phyloP scores from a whole-genome alignment of 2,797 vertebrate genomes.

The Sciurus carolinensis region DNA sequence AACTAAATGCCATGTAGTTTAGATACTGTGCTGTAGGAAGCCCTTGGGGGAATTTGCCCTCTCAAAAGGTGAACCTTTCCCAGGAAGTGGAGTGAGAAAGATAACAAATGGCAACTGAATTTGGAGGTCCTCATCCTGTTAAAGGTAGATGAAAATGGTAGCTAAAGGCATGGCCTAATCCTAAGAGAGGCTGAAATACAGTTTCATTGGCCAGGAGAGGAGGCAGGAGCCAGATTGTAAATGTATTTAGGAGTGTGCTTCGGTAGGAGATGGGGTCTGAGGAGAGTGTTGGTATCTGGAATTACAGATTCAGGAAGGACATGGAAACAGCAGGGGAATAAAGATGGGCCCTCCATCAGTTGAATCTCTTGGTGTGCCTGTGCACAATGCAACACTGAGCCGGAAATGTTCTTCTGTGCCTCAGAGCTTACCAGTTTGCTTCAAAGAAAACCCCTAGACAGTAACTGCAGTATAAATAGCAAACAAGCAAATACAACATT shows the following conservation, averaged over 20 bases:
- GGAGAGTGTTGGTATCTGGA: not conserved
- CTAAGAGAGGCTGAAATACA: not conserved
- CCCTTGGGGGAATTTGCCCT: not conserved
- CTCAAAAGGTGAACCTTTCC: not conserved
- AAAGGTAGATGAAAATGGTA: not conserved
- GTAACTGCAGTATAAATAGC: slow-evolving; percentile 61
- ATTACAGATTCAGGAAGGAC: not conserved
- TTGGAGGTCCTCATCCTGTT: not conserved
- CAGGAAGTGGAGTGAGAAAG: not conserved
- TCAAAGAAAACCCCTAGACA: slow-evolving; percentile 72
- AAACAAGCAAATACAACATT: not conserved
- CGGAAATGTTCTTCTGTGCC: slow-evolving; percentile 41
- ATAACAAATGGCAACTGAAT: not conserved
- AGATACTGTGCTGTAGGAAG: not conserved
- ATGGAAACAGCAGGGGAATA: not conserved
- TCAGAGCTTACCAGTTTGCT: slow-evolving; percentile 33
- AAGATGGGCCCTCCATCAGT: not conserved
- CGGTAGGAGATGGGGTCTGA: accelerated
- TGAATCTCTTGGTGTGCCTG: not conserved
- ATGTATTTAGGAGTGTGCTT: not conserved
- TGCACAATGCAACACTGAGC: not conserved
- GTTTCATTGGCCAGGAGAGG: not conserved
- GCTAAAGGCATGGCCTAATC: not conserved
- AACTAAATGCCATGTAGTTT: not conserved
- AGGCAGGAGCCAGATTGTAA: not conserved